phyloP scores from a whole-genome alignment of 2,888 invertebrate species.

The Meiosimyza decipiens region DNA sequence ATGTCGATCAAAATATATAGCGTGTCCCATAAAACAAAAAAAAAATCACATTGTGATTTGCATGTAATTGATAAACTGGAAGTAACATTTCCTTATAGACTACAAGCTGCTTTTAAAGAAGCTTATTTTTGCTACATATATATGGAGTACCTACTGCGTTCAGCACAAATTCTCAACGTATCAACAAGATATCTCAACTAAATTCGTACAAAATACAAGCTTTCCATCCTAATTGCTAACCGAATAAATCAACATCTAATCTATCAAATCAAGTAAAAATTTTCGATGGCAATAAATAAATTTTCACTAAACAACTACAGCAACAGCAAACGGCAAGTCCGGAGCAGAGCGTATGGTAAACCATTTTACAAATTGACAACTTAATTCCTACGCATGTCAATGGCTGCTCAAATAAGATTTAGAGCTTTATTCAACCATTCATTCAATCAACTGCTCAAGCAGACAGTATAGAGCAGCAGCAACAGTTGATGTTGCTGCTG shows the following conservation, averaged over 20 bases:
- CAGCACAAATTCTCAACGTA: too few relatives aligned
- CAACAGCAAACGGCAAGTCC: neutral
- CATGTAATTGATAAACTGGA: too few relatives aligned
- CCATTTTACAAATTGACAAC: constrained; percentile 42
- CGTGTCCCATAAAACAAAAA: too few relatives aligned
- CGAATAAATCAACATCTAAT: constrained; percentile 39
- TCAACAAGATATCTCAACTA: too few relatives aligned
- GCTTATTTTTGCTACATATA: too few relatives aligned
- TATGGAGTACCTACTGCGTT: too few relatives aligned
- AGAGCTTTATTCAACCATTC: constrained; percentile 26
- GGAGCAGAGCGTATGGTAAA: neutral
- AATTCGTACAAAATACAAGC: neutral
- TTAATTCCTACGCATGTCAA: constrained; percentile 47
- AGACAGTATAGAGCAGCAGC: neutral
- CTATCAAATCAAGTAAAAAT: constrained; percentile 29
- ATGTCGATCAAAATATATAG: too few relatives aligned
- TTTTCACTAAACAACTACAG: constrained; percentile 13
- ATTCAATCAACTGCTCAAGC: constrained; percentile 9
- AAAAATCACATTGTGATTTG: too few relatives aligned
- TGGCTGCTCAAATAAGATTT: constrained; percentile 45
- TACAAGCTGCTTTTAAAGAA: too few relatives aligned
- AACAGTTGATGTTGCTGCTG: constrained; percentile 6
- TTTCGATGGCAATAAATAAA: constrained; percentile 32
- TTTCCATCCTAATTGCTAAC: neutral
- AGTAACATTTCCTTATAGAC: too few relatives aligned